A percentile compares a stretch with the other conserved stretches of the same genome.
phyloP scores from a whole-genome alignment of 2,888 invertebrate genomes.

The Drosophila affinis region DNA sequence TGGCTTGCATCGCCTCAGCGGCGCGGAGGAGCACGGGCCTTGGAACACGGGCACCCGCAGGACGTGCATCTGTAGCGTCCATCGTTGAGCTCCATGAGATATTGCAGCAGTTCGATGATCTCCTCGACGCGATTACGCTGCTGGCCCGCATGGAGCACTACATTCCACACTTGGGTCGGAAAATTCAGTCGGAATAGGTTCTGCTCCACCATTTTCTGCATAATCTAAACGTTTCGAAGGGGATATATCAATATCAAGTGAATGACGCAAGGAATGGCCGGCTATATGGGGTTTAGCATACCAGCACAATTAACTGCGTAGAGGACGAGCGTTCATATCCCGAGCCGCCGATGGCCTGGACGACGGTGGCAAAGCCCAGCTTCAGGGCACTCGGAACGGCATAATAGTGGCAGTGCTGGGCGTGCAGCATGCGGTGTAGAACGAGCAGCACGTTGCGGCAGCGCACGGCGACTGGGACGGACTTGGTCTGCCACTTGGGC shows the following conservation, averaged over 20 bases:
- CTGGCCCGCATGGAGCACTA: too few relatives aligned
- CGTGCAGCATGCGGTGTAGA: constrained; percentile 39
- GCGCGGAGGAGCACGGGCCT: not conserved
- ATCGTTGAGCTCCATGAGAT: rapidly evolving
- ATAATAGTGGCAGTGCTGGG: constrained; percentile 35
- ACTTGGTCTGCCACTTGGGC: constrained; percentile 47
- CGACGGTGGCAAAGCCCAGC: constrained; percentile 46
- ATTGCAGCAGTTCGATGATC: not conserved
- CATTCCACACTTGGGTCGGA: not conserved
- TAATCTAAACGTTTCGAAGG: not conserved
- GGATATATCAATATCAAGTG: not conserved
- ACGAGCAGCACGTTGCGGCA: constrained; percentile 25
- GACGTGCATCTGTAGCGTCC: not conserved
- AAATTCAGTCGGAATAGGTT: not conserved
- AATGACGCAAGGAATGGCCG: not conserved
- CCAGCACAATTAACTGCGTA: constrained; percentile 34
- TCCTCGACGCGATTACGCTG: not conserved
- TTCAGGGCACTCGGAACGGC: constrained; percentile 44
- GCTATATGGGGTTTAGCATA: constrained; percentile 11
- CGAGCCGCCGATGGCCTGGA: constrained; percentile 21
- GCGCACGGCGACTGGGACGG: not conserved
- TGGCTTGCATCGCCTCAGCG: constrained; percentile 28
- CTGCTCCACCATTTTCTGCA: not conserved
- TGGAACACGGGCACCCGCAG: too few relatives aligned
- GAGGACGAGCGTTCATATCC: constrained; percentile 20